Evolutionary conservation across 2,113 vertebrate species (phyloP).

Genomic region (Actenoides hombroni): DNA sequence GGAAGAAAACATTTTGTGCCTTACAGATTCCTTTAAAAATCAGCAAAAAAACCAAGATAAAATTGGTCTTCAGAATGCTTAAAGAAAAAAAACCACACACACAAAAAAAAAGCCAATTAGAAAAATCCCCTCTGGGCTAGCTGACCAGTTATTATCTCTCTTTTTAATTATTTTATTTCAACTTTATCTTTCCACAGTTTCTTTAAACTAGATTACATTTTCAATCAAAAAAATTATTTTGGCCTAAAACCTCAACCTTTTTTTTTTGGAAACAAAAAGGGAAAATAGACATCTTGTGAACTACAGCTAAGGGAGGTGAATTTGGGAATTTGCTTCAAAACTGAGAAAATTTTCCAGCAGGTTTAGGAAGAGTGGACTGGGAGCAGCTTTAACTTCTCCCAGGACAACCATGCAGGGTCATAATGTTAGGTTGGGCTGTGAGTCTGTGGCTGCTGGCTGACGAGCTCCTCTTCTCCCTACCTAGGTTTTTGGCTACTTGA

Average conservation of each 20-base stretch:
- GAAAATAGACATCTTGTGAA: neutral
- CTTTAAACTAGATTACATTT: neutral
- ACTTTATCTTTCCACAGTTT: neutral
- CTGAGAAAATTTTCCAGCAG: neutral
- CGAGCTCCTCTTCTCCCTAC: constrained; percentile 7
- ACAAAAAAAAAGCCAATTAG: neutral
- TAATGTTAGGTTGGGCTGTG: neutral
- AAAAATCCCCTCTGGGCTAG: neutral
- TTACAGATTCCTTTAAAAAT: neutral
- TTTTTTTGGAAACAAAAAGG: neutral
- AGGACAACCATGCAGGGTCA: rapidly evolving
- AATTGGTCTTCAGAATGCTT: neutral
- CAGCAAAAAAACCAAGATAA: neutral
- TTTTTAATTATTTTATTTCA: neutral
- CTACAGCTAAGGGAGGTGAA: neutral
- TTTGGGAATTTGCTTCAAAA: neutral
- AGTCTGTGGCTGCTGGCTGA: neutral
- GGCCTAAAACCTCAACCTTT: neutral
- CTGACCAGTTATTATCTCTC: neutral
- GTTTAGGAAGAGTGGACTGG: neutral
- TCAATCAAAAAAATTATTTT: neutral
- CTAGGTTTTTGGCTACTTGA: constrained; percentile 95
- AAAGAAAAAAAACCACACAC: neutral
- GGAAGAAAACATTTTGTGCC: neutral
- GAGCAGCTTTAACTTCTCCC: neutral